phyloP scores from a whole-genome alignment of 1,140 invertebrate species.

The Tetramorium simillimum region DNA sequence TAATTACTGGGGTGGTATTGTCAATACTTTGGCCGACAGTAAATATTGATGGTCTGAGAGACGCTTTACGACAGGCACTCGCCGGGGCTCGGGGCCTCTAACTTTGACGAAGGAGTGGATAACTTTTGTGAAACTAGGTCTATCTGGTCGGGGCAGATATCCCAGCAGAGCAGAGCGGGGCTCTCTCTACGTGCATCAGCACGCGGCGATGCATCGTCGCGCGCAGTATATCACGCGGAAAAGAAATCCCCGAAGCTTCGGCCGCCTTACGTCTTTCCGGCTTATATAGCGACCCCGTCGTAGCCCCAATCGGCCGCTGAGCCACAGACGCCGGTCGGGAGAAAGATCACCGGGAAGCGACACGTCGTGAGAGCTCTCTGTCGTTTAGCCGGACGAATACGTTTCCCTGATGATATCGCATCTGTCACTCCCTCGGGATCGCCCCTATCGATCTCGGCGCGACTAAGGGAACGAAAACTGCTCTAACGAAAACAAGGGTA shows the following conservation, averaged over 20 bases:
- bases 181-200: constrained; percentile 42
- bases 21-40: constrained; percentile 46
- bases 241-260: constrained; percentile 72
- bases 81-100: neutral
- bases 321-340: neutral
- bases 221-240: constrained; percentile 60
- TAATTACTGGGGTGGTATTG: constrained; percentile 43
- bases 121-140: constrained; percentile 62
- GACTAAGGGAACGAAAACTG: neutral
- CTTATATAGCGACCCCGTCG: constrained; percentile 40
- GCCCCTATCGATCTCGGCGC: constrained; percentile 22
- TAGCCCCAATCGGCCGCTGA: constrained; percentile 27
- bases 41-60: constrained; percentile 42
- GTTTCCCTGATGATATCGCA: constrained; percentile 7
- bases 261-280: constrained; percentile 57
- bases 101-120: constrained; percentile 51
- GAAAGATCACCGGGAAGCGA: constrained; percentile 13
- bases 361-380: constrained; percentile 4
- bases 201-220: constrained; percentile 16
- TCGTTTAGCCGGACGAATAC: constrained; percentile 19
- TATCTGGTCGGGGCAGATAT: constrained; percentile 54
- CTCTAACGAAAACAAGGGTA: constrained; percentile 4
- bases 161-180: neutral
- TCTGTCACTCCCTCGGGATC: neutral
- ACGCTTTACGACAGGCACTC: constrained; percentile 16